These are phyloP conservation scores for Eupithecia subfuscata DNA, from an alignment of 2,888 invertebrate genomes.

Conservation along the genomic window DNA sequence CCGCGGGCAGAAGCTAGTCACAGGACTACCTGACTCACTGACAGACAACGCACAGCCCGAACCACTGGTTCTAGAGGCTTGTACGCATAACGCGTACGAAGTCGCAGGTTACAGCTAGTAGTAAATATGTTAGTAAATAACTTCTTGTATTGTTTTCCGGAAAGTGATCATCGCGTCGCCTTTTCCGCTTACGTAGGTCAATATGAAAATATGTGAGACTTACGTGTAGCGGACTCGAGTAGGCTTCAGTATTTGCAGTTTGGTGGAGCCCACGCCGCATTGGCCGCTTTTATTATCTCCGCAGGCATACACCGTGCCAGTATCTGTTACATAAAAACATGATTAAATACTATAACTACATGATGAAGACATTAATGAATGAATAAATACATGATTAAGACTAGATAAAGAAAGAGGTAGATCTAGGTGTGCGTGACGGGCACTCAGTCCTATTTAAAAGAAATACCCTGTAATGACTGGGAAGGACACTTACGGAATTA, in stretches of 20 bases:
- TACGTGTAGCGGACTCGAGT: constrained; percentile 86
- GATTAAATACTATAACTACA: neutral
- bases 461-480: neutral
- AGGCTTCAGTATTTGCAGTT: constrained; percentile 81
- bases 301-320: constrained; percentile 93
- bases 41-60: no score
- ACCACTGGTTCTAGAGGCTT: no score
- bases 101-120: no score
- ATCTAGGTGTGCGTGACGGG: no score
- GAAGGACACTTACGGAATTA: no score
- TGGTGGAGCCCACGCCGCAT: constrained; percentile 91
- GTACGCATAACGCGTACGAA: no score
- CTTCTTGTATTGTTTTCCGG: neutral
- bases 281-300: constrained; percentile 97
- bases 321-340: constrained; percentile 76
- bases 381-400: neutral
- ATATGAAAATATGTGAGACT: neutral
- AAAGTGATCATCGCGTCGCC: neutral
- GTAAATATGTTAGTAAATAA: neutral
- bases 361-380: no score
- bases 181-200: neutral
- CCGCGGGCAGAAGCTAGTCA: no score
- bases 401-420: neutral
- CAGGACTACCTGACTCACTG: no score
- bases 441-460: no score